Conservation (phyloP, 2,113 vertebrate species). For the Prionailurus bengalensis region DNA sequence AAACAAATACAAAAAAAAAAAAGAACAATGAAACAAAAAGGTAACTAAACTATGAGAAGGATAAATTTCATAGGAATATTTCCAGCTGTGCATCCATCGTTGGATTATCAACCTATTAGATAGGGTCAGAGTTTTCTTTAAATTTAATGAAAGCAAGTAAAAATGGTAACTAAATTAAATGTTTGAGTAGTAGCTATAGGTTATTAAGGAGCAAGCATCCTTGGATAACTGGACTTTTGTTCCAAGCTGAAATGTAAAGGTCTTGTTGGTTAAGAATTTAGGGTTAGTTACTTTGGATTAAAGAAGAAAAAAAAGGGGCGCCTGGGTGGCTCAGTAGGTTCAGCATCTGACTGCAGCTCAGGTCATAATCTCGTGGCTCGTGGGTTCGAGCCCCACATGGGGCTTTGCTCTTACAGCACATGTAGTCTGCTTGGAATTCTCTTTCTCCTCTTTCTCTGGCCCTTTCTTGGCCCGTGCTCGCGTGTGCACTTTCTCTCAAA, state of each 20-base stretch:
- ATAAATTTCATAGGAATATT: neutral
- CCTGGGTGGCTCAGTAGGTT: no score
- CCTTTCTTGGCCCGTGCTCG: no score
- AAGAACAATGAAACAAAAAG: neutral
- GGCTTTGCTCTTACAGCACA: no score
- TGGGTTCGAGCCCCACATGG: no score
- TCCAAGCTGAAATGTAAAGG: conserved; percentile 3
- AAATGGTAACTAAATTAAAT: neutral
- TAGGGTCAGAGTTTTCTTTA: neutral
- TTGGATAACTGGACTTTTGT: neutral
- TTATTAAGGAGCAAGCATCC: neutral
- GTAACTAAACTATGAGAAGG: neutral
- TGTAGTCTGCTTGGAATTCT: no score
- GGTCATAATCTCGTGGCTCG: no score
- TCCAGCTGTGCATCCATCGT: neutral
- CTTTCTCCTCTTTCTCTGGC: no score
- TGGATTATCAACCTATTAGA: neutral
- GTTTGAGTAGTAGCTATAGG: neutral
- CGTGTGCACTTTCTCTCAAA: no score
- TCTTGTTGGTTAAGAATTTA: neutral
- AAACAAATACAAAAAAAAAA: no score
- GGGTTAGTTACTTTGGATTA: neutral
- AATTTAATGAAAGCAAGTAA: neutral
- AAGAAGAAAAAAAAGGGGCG: neutral
- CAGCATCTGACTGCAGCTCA: no score